These are phyloP conservation scores for Notarius quadriscutis DNA, from an alignment of 2,113 vertebrate species.

Conservation along the genomic window DNA sequence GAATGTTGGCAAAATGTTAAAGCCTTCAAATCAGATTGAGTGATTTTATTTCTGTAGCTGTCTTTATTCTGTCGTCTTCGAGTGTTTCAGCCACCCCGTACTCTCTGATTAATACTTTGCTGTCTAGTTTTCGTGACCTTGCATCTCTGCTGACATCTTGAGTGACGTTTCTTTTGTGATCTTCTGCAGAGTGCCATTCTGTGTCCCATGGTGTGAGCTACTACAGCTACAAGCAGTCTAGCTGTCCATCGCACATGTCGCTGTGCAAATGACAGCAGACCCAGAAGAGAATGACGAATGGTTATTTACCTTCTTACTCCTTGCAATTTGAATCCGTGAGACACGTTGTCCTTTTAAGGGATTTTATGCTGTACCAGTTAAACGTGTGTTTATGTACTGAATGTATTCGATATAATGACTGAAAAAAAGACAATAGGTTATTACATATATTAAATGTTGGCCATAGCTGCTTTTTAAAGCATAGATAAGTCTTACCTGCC, in stretches of 20 bases:
- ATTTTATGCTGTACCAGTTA: slow-evolving; percentile 9
- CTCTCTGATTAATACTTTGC: neutral
- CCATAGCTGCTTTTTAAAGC: neutral
- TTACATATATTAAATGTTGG: neutral
- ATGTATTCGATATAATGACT: neutral
- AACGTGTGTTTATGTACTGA: neutral
- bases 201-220: slow-evolving; percentile 20
- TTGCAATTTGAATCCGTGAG: neutral
- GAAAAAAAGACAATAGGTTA: neutral
- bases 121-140: slow-evolving; percentile 28
- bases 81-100: neutral
- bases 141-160: slow-evolving; percentile 23
- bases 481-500: slow-evolving; percentile 81
- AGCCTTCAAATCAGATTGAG: neutral
- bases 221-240: slow-evolving; percentile 8
- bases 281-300: neutral
- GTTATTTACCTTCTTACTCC: slow-evolving; percentile 6
- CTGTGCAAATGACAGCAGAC: slow-evolving; percentile 2
- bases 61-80: neutral
- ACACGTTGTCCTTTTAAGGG: neutral
- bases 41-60: neutral
- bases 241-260: slow-evolving; percentile 19
- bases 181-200: slow-evolving; percentile 36
- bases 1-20: neutral
- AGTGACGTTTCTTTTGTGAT: slow-evolving; percentile 4